Conservation (phyloP, 2,888 invertebrate species). For the Adineta ricciae region DNA sequence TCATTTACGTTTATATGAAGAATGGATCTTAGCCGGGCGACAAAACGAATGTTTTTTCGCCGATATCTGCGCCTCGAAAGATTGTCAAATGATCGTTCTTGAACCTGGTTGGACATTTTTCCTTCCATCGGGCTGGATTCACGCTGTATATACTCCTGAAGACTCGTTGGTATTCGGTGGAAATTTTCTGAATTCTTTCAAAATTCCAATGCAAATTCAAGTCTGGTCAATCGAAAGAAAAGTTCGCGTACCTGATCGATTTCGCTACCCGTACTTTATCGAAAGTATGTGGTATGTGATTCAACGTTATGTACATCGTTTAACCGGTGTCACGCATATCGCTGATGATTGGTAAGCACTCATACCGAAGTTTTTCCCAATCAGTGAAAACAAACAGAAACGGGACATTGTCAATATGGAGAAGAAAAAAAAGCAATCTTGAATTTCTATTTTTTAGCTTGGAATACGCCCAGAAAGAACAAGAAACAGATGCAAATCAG, state of each 20-base stretch:
- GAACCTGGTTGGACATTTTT: conserved; percentile 27
- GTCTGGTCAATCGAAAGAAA: conserved; percentile 54
- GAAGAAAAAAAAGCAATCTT: too few relatives aligned
- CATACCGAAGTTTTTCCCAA: too few relatives aligned
- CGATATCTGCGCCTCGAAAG: conserved; percentile 7
- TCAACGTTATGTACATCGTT: conserved; percentile 75
- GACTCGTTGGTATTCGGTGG: conserved; percentile 95
- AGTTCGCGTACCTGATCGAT: conserved; percentile 25
- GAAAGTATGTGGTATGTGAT: conserved; percentile 96
- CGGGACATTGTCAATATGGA: too few relatives aligned
- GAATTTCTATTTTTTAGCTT: not conserved
- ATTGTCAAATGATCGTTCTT: conserved; percentile 27
- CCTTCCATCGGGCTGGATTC: conserved; percentile 56
- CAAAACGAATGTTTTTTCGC: conserved; percentile 28
- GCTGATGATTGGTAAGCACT: conserved; percentile 22
- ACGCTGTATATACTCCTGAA: conserved; percentile 88
- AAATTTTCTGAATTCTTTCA: conserved; percentile 88
- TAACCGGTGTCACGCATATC: conserved; percentile 57
- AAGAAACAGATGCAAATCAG: not conserved
- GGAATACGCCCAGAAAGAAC: not conserved
- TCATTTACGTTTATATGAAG: conserved; percentile 68
- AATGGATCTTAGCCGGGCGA: conserved; percentile 43
- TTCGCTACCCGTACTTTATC: conserved; percentile 84
- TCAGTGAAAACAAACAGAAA: too few relatives aligned
- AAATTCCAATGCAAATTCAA: conserved; percentile 85